Base-by-base conservation (phyloP, 2,797 vertebrate species). In the Gymnocypris eckloni region DNA sequence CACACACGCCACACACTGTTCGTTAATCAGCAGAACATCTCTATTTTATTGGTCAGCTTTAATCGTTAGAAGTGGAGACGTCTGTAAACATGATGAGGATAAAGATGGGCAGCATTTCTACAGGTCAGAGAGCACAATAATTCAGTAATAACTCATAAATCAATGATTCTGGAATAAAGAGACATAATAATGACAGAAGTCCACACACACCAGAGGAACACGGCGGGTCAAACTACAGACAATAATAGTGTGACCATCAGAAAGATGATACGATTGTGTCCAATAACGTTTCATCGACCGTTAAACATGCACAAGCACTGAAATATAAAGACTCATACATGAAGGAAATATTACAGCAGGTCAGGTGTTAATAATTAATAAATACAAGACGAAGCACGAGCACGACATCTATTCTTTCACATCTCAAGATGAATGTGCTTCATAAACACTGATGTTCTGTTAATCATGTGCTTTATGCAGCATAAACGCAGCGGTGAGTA, bases 71-170 rank as follows among this genome's bases (percentile, higher is more conserved):
- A 20, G 41, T 33, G 20, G 3, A 52, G 11, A 50, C 56, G 28
- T 59, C 5, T 43, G 81, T 22, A 73, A 73, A 73, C 69, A 64
- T 48, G 70, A 73, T 12, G 6, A 18, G 10, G 25, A 20, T 41
- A 67, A 77, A 41, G 61, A 67, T 61, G 66, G 59, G 75, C 75
- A 79, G 76, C 72, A 37, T 82, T 81, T 45, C 79, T 79, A 73
- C n/a, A 43, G 73, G 56, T 45, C 39, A 61, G 22, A 10, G 20
- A 73, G 22, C 61, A 15, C 28, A 33, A 69, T 18, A 69, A 69
- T 18, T 37, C 66, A 69, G 59, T 64, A 6, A 13, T 5, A 59
- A 10, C 11, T 59, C 20, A 59, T 6, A 8, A 7, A 66, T 28
- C 61, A 33, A 2, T n/a, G 4, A 25, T 61, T 61, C 52, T 54